Evolutionary conservation across 2,113 vertebrate genomes (phyloP), one percentile per base, ranked within the genome.

Genomic region (Heloderma charlesbogerti): DNA sequence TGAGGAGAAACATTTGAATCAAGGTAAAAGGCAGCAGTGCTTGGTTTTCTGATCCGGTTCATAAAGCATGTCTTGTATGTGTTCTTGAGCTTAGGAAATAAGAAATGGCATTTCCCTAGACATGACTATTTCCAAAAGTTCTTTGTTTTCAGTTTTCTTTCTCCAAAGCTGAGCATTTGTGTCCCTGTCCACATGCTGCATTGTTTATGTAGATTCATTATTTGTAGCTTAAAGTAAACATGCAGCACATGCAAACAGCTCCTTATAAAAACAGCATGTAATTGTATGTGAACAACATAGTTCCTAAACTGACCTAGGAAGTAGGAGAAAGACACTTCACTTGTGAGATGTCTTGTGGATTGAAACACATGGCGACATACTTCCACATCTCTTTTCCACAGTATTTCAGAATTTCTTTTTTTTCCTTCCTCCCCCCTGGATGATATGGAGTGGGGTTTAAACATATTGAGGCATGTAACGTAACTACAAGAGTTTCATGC

Each of bases 1-100:
- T 78, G 99, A 99, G 94, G 99, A 99, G 95, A 99, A 99, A 66
- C 98, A 99, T 96, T 96, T 99, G 95, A 99, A 99, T 96, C 98
- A 99, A 99, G 99, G 99, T 99, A 98, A 96, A 45, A 92, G 81
- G 84, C 63, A 48, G 54, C 22, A 84, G 34, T 15, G 82, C 88
- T 93, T 84, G 51, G 10, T 67, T 85, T 89, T 93, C 79, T 66
- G 31, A 48, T 93, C 81, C 45, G 71, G 16, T 86, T 92, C 43
- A 0, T 84, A 84, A 88, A 91, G 75, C 27, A 27, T 20, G 25
- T 82, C 25, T 77, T 15, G 0, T 79, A 0, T 84, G n/a, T 29
- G 4, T 95, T 95, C 60, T 90, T 90, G 63, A 92, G 86, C 74
- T 83, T 2, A 60, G 87, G 84, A 93, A 88, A 51, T 69, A 84